These are phyloP conservation scores for Cranoglanis bouderius DNA, from an alignment of 2,113 vertebrate species.

Conservation along the genomic window DNA sequence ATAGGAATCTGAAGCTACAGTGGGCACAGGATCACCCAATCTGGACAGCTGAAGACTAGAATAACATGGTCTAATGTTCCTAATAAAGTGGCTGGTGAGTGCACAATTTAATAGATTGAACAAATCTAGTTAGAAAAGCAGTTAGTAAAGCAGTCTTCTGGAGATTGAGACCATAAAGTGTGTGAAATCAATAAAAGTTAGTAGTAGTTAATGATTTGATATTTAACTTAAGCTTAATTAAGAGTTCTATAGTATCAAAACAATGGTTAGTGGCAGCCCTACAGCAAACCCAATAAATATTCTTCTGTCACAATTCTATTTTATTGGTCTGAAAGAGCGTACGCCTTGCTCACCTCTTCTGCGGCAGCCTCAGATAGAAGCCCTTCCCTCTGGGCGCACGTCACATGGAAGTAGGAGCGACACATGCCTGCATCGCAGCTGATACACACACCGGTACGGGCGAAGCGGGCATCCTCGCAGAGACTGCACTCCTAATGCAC, in stretches of 20 bases:
- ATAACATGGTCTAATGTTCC: not conserved
- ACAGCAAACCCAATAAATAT: not conserved
- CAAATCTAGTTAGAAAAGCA: not conserved
- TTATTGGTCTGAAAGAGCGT: not conserved
- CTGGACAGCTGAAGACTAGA: not conserved
- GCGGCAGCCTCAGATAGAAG: conserved; percentile 96
- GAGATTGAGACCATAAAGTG: not conserved
- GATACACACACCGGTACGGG: conserved; percentile 96
- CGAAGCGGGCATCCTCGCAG: conserved; percentile 94
- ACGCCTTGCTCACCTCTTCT: conserved; percentile 83
- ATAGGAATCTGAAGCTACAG: not conserved
- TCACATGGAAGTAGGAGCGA: conserved; percentile 96
- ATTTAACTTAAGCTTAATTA: not conserved
- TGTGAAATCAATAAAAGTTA: not conserved
- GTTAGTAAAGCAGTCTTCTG: not conserved
- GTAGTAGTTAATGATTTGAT: too few relatives aligned
- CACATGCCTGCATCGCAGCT: conserved; percentile 99
- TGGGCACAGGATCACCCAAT: not conserved
- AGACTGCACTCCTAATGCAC: conserved; percentile 90
- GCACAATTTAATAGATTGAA: not conserved
- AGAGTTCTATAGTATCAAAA: not conserved
- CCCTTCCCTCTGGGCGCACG: conserved; percentile 95
- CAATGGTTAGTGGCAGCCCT: not conserved
- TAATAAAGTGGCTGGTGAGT: not conserved
- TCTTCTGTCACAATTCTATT: not conserved